Conservation (phyloP, 2,113 vertebrate genomes). For the Psettodes erumei region DNA sequence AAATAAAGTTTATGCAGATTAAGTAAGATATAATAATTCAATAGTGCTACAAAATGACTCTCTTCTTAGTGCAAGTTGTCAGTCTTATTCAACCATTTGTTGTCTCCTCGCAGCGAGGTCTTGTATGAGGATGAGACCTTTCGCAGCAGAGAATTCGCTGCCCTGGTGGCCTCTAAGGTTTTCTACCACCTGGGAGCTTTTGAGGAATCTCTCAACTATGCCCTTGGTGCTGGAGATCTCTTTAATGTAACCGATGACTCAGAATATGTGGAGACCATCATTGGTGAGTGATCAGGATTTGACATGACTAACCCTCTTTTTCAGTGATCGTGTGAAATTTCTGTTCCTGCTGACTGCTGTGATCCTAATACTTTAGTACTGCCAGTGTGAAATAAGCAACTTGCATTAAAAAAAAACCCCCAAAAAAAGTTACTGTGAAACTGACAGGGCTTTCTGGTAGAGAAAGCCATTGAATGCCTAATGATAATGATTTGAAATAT, state of each 20-base stretch:
- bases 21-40: neutral
- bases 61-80: neutral
- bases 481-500: neutral
- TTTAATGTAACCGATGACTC: conserved; percentile 99
- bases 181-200: conserved; percentile 99
- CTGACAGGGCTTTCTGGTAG: neutral
- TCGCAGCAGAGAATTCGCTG: conserved; percentile 95
- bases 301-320: neutral
- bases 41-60: neutral
- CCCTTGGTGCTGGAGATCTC: conserved; percentile 97
- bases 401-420: neutral
- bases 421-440: no score
- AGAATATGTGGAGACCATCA: conserved; percentile 99
- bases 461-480: neutral
- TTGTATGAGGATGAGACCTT: conserved; percentile 98
- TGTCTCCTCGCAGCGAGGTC: conserved; percentile 87
- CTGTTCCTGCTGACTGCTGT: neutral
- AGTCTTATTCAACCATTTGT: conserved; percentile 15
- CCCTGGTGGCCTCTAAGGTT: conserved; percentile 97
- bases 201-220: conserved; percentile 98
- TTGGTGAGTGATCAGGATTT: conserved; percentile 84
- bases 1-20: neutral
- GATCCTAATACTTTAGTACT: neutral
- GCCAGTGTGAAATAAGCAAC: neutral
- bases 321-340: neutral